Evolutionary conservation across 37 sponge, comb jelly and placozoan species (phyloP).

Genomic region (Petrosia ficiformis): DNA sequence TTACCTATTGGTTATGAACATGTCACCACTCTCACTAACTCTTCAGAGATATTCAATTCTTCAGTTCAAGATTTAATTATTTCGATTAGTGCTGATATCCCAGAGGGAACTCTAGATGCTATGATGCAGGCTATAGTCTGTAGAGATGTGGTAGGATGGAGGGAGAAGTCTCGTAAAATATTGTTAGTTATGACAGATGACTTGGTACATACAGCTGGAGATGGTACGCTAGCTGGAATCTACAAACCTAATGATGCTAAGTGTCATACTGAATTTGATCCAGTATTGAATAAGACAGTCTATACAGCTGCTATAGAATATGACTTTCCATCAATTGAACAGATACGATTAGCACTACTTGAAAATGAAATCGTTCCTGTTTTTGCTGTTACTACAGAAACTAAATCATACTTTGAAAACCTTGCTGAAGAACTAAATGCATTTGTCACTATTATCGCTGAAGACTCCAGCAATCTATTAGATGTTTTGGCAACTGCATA

Average conservation of each 20-base stretch:
- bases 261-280: not conserved
- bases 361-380: not conserved
- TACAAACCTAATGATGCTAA: not conserved
- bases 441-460: too few species aligned
- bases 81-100: not conserved
- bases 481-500: constrained; percentile 20
- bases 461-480: constrained; percentile 27
- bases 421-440: too few species aligned
- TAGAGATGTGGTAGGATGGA: constrained; percentile 1
- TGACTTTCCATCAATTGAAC: not conserved
- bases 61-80: not conserved
- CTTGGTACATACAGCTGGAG: not conserved
- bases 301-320: not conserved
- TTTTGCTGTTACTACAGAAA: not conserved
- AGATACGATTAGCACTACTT: not conserved
- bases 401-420: too few species aligned
- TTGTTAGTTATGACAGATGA: constrained; percentile 13
- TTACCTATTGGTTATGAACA: constrained; percentile 53
- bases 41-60: constrained; percentile 8
- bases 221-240: constrained; percentile 5
- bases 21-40: constrained; percentile 28
- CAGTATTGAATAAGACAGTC: not conserved
- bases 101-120: constrained; percentile 5
- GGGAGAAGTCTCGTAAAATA: not conserved
- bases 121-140: constrained; percentile 6